Conservation (phyloP, 2,888 invertebrate genomes). For the Amblyteles armatorius region DNA sequence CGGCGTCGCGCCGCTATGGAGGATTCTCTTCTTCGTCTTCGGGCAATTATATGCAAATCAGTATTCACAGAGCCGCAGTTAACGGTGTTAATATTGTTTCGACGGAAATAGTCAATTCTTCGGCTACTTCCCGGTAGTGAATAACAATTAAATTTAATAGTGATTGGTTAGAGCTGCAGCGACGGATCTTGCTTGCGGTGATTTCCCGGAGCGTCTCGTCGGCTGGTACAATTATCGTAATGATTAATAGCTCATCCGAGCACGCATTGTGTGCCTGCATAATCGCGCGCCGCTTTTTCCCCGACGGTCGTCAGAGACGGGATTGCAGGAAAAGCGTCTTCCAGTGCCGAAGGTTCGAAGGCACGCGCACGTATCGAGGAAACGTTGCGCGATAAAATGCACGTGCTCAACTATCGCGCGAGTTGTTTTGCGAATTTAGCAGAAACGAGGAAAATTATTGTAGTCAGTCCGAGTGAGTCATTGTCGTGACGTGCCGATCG, state of each 20-base stretch:
- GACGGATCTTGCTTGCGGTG: not conserved
- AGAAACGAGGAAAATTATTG: slow-evolving; percentile 47
- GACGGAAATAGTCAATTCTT: slow-evolving; percentile 2
- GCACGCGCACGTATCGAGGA: not conserved
- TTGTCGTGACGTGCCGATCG: slow-evolving; percentile 12
- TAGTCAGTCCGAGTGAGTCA: not conserved
- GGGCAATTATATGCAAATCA: not conserved
- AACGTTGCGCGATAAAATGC: slow-evolving; percentile 7
- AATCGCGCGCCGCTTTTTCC: slow-evolving; percentile 2
- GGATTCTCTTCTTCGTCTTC: not conserved
- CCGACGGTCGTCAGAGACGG: slow-evolving; percentile 7
- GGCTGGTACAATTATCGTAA: not conserved
- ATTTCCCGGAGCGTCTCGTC: not conserved
- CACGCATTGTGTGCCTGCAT: slow-evolving; percentile 9
- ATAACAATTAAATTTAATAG: slow-evolving; percentile 8
- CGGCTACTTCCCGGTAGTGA: not conserved
- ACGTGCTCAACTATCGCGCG: slow-evolving; percentile 29
- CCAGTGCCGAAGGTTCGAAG: not conserved
- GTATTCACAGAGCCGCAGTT: not conserved
- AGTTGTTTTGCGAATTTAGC: slow-evolving; percentile 27
- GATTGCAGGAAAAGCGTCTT: slow-evolving; percentile 43
- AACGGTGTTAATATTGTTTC: slow-evolving; percentile 1
- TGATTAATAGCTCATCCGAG: slow-evolving; percentile 14
- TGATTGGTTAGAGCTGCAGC: not conserved
- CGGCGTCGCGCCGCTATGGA: not conserved